Evolutionary conservation across 2,113 vertebrate species (phyloP), one percentile per base, ranked within the genome.

Genomic region (Enhydra lutris): DNA sequence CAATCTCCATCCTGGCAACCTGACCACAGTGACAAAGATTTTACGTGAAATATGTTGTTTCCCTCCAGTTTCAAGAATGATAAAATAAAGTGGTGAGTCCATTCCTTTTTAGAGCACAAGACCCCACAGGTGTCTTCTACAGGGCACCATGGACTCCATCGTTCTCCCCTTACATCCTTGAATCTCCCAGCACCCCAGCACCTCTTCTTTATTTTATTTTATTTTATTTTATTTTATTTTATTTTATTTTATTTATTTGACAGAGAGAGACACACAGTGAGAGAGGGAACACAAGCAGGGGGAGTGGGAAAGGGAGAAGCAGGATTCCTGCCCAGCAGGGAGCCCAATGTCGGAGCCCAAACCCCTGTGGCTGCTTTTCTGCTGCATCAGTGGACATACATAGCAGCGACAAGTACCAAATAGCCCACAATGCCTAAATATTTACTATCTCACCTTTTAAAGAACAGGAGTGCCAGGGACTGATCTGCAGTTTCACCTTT

Each of bases 141-240:
- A 0, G 15, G 52, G 69, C 5, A 10, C 4, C 23, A 3, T 4
- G n/a, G 15, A 0, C 18, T 13, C 3, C 23, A 36, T 6, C 0
- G 47, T 65, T 1, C 29, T 12, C 61, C 39, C 13, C 11, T 76
- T 57, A 78, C 3, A 17, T 34, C 36, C 61, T 67, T 8, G 47
- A 61, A 47, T 55, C 13, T 86, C 10, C 3, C 14, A 65, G 52
- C 1, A n/a, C 24, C 10, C 3, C 11, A 65, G 47, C 0, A n/a
- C 20, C 36, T 86, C 24, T 36, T 59, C 55, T 23, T 65, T 26
- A 34, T 29, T 23, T 59, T 59, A 1, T 59, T 59, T 57, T 57
- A 2, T 57, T 57, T n/a, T 59, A 59, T 59, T 59, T 59, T 39
- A 39, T 39, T 39, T 57, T 57, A 3, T 57, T 57, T 57, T 57